Evolutionary conservation across 2,113 vertebrate genomes (phyloP).

Genomic region (Myiagra hebetior): DNA sequence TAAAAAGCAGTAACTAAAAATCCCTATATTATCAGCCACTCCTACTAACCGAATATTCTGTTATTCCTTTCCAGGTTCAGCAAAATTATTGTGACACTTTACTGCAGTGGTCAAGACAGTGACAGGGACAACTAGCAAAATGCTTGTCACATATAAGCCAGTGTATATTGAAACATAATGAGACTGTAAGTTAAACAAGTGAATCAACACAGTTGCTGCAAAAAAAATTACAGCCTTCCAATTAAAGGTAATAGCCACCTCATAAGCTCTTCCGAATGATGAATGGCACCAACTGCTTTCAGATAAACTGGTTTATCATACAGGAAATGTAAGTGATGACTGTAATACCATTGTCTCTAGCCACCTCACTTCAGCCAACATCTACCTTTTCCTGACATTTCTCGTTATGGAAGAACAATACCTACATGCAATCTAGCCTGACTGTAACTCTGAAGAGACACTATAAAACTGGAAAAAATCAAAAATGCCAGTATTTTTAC

Average conservation of each 20-base stretch:
- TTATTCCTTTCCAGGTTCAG: not conserved
- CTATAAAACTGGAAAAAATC: not conserved
- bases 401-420: not conserved
- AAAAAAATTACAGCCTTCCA: not conserved
- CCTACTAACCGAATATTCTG: not conserved
- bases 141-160: not conserved
- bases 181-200: not conserved
- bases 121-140: not conserved
- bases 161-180: not conserved
- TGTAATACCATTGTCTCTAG: not conserved
- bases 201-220: not conserved
- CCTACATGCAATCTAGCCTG: not conserved
- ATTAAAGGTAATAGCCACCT: not conserved
- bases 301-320: constrained; percentile 4
- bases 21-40: not conserved
- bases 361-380: not conserved
- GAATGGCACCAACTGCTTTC: not conserved
- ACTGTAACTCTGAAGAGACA: not conserved
- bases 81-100: not conserved
- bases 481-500: not conserved
- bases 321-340: not conserved
- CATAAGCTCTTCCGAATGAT: not conserved
- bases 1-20: not conserved
- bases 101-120: not conserved
- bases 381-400: not conserved